Base-by-base conservation (phyloP, 2,797 vertebrate species). In the Podarcis siculus region DNA sequence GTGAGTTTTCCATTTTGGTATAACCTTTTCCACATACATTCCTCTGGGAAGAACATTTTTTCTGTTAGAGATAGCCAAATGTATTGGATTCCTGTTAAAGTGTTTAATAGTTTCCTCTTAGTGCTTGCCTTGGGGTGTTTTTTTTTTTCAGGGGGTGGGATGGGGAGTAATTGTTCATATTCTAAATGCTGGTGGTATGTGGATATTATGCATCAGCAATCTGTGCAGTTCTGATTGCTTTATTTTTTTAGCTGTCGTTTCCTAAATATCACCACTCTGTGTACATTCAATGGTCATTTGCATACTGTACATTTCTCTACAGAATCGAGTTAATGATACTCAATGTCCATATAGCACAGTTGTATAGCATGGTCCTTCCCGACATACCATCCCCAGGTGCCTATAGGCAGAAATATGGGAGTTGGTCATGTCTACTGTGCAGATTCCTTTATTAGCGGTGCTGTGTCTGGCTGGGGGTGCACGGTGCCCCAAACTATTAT, bases 1-100 rank as follows among this genome's bases (percentile, higher is more conserved):
- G n/a, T 81, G 69, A 80, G 66, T 85, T 80, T 81, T 81, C 58
- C n/a, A 81, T 76, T 58, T 39, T 39, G 15, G n/a, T 49, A 85
- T 85, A 80, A 81, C 64, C 58, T 81, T 89, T 76, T 85, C 58
- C 78, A 37, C 69, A 75, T 67, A 35, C 42, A 66, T 89, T 81
- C 21, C 42, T 89, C 32, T 49, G 25, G 9, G 69, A 80, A 85
- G 23, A 89, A 64, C 12, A 23, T 77, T 76, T 77, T 55, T 79
- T 15, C 30, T 45, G 19, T 80, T 78, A 49, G 8, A 89, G 61
- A 76, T 37, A 32, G 45, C 37, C 39, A 35, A 69, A 0, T 15
- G 64, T 83, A 86, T 82, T 66, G 2, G 49, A 91, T 35, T 45
- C 0, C 5, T 49, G 1, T 2, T 85, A 35, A 87, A 45, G 17